Conservation (phyloP, 92 coral and sea anemone genomes). For the Phenganax subtilis region DNA sequence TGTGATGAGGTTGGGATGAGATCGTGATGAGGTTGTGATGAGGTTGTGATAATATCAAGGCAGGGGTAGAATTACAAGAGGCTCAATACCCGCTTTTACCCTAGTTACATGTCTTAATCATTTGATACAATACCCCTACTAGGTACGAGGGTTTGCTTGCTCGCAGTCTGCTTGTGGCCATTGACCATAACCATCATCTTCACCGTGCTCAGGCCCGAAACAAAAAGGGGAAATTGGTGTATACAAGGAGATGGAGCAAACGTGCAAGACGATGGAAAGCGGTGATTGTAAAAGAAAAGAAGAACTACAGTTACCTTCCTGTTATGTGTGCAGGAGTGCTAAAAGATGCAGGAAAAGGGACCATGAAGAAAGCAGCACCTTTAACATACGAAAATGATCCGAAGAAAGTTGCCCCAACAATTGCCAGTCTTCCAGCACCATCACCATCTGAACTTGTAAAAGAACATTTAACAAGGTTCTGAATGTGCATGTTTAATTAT, state of each 20-base stretch:
- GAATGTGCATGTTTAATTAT: not conserved
- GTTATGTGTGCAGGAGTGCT: conserved; percentile 14
- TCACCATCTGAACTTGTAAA: conserved; percentile 10
- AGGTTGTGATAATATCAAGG: too few relatives aligned
- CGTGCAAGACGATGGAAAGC: conserved; percentile 24
- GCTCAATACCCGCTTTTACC: too few relatives aligned
- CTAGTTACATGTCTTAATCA: not conserved
- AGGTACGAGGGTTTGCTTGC: conserved; percentile 32
- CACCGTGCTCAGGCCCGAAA: conserved; percentile 26
- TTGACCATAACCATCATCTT: conserved; percentile 40
- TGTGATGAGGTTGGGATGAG: too few relatives aligned
- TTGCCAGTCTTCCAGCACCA: conserved; percentile 24
- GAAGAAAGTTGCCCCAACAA: conserved; percentile 20
- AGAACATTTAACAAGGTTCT: conserved; percentile 36
- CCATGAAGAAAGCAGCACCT: not conserved
- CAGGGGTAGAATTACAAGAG: too few relatives aligned
- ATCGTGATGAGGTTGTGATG: too few relatives aligned
- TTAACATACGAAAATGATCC: conserved; percentile 4
- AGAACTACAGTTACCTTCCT: conserved; percentile 22
- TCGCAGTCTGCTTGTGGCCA: conserved; percentile 34
- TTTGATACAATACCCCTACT: not conserved
- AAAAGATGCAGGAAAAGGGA: not conserved
- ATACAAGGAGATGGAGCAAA: not conserved
- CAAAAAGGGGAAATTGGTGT: conserved; percentile 25
- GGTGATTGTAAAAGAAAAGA: conserved; percentile 22